Evolutionary conservation across 2,113 vertebrate species (phyloP).

Genomic region (Jacana jacana): DNA sequence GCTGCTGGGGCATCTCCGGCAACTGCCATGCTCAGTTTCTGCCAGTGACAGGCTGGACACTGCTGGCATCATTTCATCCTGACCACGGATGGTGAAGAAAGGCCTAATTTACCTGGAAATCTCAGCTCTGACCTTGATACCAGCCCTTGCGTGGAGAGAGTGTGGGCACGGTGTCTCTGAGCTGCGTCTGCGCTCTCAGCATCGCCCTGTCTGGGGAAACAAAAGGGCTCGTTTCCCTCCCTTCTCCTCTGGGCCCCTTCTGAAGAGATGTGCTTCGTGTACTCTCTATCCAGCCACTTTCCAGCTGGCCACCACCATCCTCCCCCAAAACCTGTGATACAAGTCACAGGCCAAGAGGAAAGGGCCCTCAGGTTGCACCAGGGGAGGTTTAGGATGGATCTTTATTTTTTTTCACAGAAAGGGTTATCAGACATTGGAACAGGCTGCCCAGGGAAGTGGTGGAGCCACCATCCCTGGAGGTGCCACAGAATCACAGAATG

Average conservation of each 20-base stretch:
- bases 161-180: accelerated
- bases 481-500: too few relatives aligned
- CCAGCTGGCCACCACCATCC: background rate
- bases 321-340: background rate
- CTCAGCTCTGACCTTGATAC: background rate
- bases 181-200: background rate
- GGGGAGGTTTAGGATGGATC: background rate
- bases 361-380: background rate
- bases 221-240: background rate
- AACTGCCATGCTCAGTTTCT: accelerated
- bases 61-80: accelerated
- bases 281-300: background rate
- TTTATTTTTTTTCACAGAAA: background rate
- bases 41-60: background rate
- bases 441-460: background rate
- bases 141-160: too few relatives aligned
- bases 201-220: background rate
- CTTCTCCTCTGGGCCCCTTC: background rate
- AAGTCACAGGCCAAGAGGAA: background rate
- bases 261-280: accelerated
- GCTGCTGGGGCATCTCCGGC: accelerated
- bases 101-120: accelerated
- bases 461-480: background rate
- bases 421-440: background rate
- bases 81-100: background rate